Percentiles rank a stretch among this genome's conserved stretches.
Conservation (phyloP, 2,113 vertebrate species). For the Jacana jacana region DNA sequence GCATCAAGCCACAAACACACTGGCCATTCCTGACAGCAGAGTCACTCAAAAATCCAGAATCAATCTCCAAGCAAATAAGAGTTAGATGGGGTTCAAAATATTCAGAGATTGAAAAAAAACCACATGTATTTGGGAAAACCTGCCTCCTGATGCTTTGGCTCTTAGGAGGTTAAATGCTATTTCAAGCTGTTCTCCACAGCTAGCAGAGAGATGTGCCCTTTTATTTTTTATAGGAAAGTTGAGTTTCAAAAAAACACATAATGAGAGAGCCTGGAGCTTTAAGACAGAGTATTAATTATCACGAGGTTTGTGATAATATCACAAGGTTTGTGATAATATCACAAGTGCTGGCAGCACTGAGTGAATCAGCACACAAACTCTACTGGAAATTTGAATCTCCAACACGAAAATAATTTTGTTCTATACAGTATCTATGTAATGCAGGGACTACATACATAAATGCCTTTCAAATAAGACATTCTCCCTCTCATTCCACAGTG, state of each 20-base stretch:
- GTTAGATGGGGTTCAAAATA: neutral
- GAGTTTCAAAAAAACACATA: neutral
- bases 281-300: neutral
- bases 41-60: neutral
- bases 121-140: neutral
- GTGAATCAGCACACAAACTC: neutral
- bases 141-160: neutral
- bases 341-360: neutral
- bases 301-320: neutral
- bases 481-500: neutral
- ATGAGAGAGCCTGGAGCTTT: neutral
- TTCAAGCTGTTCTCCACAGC: constrained; percentile 6
- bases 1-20: neutral
- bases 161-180: neutral
- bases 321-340: neutral
- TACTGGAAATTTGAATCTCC: constrained; percentile 5
- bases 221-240: neutral
- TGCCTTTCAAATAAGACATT: neutral
- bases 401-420: neutral
- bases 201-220: neutral
- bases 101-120: neutral
- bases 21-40: neutral
- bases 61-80: neutral
- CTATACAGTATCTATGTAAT: neutral
- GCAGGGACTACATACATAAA: neutral